phyloP scores from a whole-genome alignment of 1,140 invertebrate genomes.

The Papilio glaucus region DNA sequence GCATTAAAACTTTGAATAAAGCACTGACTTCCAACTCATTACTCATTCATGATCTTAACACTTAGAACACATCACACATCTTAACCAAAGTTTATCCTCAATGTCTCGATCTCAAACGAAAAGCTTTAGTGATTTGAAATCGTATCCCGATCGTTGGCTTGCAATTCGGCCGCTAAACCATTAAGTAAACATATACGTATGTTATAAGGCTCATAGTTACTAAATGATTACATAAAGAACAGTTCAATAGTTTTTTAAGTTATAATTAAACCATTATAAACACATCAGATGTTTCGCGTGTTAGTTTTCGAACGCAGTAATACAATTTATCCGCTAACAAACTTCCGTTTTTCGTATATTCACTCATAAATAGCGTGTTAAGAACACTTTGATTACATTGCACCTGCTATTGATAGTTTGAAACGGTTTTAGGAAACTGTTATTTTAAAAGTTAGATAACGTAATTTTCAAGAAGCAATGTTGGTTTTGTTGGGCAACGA shows the following conservation, averaged over 20 bases:
- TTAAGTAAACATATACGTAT: too few relatives aligned
- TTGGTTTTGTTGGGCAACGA: slow-evolving; percentile 48
- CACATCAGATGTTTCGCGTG: not conserved
- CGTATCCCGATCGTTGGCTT: not conserved
- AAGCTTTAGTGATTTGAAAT: not conserved
- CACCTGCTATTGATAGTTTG: not conserved
- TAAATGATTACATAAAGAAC: not conserved
- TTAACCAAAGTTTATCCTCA: not conserved
- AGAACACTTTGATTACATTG: not conserved
- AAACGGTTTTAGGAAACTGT: not conserved
- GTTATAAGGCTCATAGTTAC: too few relatives aligned
- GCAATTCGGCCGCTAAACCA: too few relatives aligned
- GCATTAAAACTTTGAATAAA: too few relatives aligned
- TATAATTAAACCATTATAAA: not conserved
- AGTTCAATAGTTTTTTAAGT: not conserved
- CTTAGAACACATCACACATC: too few relatives aligned
- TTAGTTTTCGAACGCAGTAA: not conserved
- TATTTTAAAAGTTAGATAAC: slow-evolving; percentile 33
- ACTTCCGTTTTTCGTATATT: not conserved
- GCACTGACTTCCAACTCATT: too few relatives aligned
- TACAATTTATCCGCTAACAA: not conserved
- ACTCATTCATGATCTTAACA: too few relatives aligned
- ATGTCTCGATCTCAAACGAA: not conserved
- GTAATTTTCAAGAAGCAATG: slow-evolving; percentile 37
- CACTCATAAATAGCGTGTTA: too few relatives aligned